These are phyloP conservation scores for Darevskia mixta DNA, from an alignment of 2,797 vertebrate genomes.

Conservation along the genomic window DNA sequence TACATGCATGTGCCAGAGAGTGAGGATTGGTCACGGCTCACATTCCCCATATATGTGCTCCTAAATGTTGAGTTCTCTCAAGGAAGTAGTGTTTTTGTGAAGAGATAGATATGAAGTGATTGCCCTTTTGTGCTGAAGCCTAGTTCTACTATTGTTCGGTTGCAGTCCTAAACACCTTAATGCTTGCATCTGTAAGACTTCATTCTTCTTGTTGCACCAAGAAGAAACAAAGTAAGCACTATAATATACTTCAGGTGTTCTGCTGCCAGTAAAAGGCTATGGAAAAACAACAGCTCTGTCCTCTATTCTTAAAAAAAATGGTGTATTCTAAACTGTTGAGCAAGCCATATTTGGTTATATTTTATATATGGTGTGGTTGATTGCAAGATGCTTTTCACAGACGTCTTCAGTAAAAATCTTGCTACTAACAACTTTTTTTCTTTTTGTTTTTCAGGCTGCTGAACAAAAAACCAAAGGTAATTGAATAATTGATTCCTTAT, in stretches of 20 bases:
- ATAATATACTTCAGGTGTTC: neutral
- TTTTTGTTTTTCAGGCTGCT: conserved; percentile 86
- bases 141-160: neutral
- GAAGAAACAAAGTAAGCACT: neutral
- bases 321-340: neutral
- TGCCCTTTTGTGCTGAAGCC: neutral
- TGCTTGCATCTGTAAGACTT: neutral
- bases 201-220: neutral
- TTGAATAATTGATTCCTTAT: conserved; percentile 48
- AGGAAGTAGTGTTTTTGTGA: neutral
- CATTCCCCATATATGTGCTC: neutral
- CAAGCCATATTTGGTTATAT: neutral
- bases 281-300: no score
- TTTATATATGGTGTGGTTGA: neutral
- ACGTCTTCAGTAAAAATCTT: neutral
- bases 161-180: no score
- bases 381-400: rapidly evolving
- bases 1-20: neutral
- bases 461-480: conserved; percentile 99
- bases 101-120: neutral
- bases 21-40: neutral
- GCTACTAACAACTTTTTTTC: conserved; percentile 50
- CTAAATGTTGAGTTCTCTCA: neutral
- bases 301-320: neutral
- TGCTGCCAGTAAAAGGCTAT: neutral